Evolutionary conservation across 92 coral and sea anemone genomes (phyloP).

Genomic region (Isaurus tuberculatus): DNA sequence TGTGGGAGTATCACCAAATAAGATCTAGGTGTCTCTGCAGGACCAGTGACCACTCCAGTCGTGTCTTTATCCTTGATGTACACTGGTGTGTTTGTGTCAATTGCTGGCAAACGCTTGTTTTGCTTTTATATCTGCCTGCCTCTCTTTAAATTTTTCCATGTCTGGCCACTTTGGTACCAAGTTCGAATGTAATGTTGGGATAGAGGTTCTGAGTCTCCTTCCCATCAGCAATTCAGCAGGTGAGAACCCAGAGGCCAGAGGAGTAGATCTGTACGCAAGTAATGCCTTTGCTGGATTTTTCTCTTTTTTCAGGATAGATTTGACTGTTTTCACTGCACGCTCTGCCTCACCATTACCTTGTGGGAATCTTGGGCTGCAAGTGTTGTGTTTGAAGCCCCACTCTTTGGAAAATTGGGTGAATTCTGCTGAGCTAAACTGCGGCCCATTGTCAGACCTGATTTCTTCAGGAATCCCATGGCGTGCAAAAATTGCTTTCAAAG

Average conservation of each 20-base stretch:
- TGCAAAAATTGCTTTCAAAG: conserved; percentile 47
- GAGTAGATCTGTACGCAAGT: conserved; percentile 63
- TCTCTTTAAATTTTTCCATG: conserved; percentile 18
- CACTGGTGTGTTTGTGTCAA: conserved; percentile 41
- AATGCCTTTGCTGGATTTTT: conserved; percentile 63
- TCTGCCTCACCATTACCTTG: conserved; percentile 64
- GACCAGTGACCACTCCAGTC: conserved; percentile 16
- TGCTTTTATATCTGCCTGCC: conserved; percentile 51
- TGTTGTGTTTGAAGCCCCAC: conserved; percentile 47
- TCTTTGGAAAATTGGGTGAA: conserved; percentile 47
- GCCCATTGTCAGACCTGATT: conserved; percentile 64
- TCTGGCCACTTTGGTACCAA: conserved; percentile 48
- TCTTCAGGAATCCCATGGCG: conserved; percentile 65
- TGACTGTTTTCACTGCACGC: conserved; percentile 61
- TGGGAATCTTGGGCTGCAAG: conserved; percentile 46
- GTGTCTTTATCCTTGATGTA: conserved; percentile 41
- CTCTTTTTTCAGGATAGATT: conserved; percentile 59
- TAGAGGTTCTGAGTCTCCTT: conserved; percentile 43
- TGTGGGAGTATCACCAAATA: conserved; percentile 25
- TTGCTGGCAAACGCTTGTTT: conserved; percentile 38
- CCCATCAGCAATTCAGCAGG: conserved; percentile 56
- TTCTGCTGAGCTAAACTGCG: conserved; percentile 51
- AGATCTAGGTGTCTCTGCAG: conserved; percentile 45
- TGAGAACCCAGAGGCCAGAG: conserved; percentile 60
- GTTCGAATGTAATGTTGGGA: conserved; percentile 44